These are phyloP conservation scores for Myotis yumanensis DNA, from an alignment of 2,113 vertebrate species.

Conservation along the genomic window DNA sequence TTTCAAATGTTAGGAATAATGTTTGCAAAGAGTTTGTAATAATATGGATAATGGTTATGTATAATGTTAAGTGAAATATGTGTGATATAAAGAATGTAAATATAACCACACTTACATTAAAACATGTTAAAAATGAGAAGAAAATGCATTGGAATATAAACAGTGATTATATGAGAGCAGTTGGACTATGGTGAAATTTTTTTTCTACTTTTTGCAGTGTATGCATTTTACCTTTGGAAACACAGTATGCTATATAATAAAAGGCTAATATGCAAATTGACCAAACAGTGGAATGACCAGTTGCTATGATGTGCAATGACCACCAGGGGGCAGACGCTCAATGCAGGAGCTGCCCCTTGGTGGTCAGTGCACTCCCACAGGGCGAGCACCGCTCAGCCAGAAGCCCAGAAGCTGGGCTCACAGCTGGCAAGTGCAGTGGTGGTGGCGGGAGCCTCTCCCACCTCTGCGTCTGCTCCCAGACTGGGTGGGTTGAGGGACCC, in stretches of 20 bases:
- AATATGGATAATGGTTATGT: not conserved
- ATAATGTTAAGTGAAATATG: not conserved
- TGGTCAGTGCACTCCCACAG: too few species aligned
- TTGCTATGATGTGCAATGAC: too few species aligned
- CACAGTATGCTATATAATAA: not conserved
- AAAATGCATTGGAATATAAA: not conserved
- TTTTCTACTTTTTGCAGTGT: not conserved
- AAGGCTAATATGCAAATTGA: too few species aligned
- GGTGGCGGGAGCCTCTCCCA: too few species aligned
- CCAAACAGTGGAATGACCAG: too few species aligned
- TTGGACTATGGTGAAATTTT: not conserved
- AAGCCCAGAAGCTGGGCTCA: too few species aligned
- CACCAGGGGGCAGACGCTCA: too few species aligned
- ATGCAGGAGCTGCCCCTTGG: too few species aligned
- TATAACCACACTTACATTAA: not conserved
- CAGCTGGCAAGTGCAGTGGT: too few species aligned
- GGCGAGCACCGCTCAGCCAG: too few species aligned
- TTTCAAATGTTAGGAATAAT: not conserved
- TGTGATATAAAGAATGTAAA: not conserved
- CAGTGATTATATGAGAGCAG: not conserved
- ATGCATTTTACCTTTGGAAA: not conserved
- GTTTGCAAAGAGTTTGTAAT: not conserved
- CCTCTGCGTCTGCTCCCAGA: too few species aligned
- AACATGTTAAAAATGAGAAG: not conserved
- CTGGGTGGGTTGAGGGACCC: too few species aligned